Conservation (phyloP, 2,797 vertebrate species). For the Taeniopygia guttata region DNA sequence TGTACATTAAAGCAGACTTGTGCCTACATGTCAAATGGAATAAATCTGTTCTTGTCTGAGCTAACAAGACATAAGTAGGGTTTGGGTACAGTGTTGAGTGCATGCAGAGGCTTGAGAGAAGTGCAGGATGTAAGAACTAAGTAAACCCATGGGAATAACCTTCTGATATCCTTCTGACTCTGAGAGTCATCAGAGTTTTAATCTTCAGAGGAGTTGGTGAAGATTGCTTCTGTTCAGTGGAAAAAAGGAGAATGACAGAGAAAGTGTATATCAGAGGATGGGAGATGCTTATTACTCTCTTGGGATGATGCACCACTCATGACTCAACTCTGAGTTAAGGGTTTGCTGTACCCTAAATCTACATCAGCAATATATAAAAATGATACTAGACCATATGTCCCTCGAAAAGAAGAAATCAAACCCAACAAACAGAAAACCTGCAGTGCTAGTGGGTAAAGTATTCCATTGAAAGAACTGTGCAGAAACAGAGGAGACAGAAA, state of each 20-base stretch:
- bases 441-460: not conserved
- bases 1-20: not conserved
- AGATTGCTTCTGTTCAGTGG: not conserved
- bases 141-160: not conserved
- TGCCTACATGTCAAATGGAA: not conserved
- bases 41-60: not conserved
- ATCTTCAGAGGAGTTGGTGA: not conserved
- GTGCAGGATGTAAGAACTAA: not conserved
- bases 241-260: not conserved
- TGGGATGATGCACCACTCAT: not conserved
- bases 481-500: not conserved
- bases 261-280: not conserved
- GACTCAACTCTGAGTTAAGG: not conserved
- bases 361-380: not conserved
- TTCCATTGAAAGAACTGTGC: not conserved
- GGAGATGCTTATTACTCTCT: not conserved
- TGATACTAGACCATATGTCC: rapidly evolving
- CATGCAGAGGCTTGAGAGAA: not conserved
- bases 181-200: not conserved
- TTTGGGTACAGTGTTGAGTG: not conserved
- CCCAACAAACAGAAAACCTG: not conserved
- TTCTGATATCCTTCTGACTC: not conserved
- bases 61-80: not conserved
- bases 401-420: not conserved
- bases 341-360: not conserved